Evolutionary conservation across 2,888 invertebrate species (phyloP).

Genomic region (Hedya salicella): DNA sequence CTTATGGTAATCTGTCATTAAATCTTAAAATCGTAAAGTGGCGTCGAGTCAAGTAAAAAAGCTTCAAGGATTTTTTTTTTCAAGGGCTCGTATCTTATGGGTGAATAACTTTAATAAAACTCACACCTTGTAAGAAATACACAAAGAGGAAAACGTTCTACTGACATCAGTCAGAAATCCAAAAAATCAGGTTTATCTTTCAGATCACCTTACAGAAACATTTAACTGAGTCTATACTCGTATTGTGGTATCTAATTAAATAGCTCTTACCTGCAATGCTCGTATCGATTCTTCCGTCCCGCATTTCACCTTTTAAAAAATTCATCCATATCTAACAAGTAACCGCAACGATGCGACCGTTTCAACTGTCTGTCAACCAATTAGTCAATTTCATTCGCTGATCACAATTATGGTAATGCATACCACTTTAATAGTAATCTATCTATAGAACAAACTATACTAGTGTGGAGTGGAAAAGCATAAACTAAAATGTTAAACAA

Average conservation of each 20-base stretch:
- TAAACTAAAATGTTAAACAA: too few species aligned
- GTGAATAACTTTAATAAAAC: too few species aligned
- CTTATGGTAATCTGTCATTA: too few species aligned
- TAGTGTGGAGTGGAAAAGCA: background rate
- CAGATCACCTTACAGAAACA: background rate
- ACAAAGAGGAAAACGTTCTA: too few species aligned
- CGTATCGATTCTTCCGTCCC: slow-evolving; percentile 82
- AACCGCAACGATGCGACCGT: slow-evolving; percentile 63
- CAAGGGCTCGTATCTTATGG: too few species aligned
- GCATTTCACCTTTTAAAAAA: slow-evolving; percentile 78
- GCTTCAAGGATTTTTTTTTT: too few species aligned
- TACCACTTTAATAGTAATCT: background rate
- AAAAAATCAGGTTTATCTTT: background rate
- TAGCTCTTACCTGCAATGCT: slow-evolving; percentile 66
- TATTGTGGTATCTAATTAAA: slow-evolving; percentile 38
- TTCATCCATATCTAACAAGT: slow-evolving; percentile 75
- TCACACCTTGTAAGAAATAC: too few species aligned
- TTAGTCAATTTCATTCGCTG: slow-evolving; percentile 15
- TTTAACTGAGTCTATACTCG: slow-evolving; percentile 1
- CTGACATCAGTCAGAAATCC: too few species aligned
- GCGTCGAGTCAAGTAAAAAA: too few species aligned
- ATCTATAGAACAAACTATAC: background rate
- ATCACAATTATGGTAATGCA: background rate
- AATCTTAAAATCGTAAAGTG: too few species aligned
- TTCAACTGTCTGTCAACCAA: slow-evolving; percentile 7